Evolutionary conservation across 2,888 invertebrate species (phyloP).

Genomic region (Orthosia cruda): DNA sequence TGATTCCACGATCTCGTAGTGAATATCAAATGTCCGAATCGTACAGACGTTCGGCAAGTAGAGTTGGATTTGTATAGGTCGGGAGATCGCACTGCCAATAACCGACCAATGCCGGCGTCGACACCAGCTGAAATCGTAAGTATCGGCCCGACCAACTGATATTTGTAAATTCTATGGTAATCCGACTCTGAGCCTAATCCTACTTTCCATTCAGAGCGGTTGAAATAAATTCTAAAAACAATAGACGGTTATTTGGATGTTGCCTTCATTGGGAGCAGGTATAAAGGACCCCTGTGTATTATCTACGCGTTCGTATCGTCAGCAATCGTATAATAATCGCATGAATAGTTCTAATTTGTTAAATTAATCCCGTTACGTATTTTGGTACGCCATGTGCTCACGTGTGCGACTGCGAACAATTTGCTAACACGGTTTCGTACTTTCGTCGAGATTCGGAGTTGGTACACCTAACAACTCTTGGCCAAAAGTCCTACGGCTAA

Average conservation of each 20-base stretch:
- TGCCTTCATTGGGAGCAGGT: conserved; percentile 32
- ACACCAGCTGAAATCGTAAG: conserved; percentile 58
- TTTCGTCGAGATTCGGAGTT: conserved; percentile 70
- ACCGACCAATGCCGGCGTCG: conserved; percentile 52
- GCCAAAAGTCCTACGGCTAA: conserved; percentile 67
- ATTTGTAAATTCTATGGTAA: conserved; percentile 66
- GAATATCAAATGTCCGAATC: conserved; percentile 79
- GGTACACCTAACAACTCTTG: conserved; percentile 70
- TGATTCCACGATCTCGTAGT: conserved; percentile 74
- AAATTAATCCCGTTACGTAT: conserved; percentile 54
- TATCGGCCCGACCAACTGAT: conserved; percentile 53
- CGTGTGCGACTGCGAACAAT: conserved; percentile 66
- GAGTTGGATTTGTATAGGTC: conserved; percentile 75
- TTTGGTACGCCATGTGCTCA: conserved; percentile 46
- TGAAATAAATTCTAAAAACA: conserved; percentile 66
- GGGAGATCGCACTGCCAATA: conserved; percentile 73
- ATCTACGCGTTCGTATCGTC: conserved; percentile 48
- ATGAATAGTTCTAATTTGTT: conserved; percentile 58
- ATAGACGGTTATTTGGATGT: conserved; percentile 58
- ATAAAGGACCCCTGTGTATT: conserved; percentile 48
- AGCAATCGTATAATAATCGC: conserved; percentile 52
- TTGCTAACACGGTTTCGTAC: conserved; percentile 75
- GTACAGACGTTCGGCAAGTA: conserved; percentile 72
- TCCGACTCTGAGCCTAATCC: conserved; percentile 54
- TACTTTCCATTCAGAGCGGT: conserved; percentile 57